Evolutionary conservation across 2,797 vertebrate species (phyloP).

Genomic region (Propithecus perrieri): DNA sequence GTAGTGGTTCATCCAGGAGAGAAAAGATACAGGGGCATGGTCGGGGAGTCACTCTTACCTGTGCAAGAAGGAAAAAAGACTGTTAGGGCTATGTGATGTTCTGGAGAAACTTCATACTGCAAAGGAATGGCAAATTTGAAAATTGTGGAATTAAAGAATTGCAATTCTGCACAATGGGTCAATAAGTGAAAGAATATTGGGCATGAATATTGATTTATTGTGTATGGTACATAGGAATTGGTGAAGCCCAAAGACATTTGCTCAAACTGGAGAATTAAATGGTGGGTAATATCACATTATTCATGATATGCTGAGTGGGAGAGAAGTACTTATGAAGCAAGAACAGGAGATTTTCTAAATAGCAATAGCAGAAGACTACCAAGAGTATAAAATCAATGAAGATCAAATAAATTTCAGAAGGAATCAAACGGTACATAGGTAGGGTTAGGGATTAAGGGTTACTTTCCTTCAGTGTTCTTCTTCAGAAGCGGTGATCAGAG

Average conservation of each 20-base stretch:
- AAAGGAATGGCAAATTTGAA: background rate
- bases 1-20: background rate
- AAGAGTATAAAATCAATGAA: background rate
- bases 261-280: background rate
- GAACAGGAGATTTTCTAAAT: background rate
- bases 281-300: background rate
- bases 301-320: background rate
- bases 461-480: background rate
- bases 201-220: background rate
- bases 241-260: background rate
- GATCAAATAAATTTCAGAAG: background rate
- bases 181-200: background rate
- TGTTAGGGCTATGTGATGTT: background rate
- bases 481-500: background rate
- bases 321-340: background rate
- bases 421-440: background rate
- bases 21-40: background rate
- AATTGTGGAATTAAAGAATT: background rate
- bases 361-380: background rate
- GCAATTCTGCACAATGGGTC: background rate
- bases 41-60: too few relatives aligned
- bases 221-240: rapidly evolving
- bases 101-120: background rate
- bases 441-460: background rate
- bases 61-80: background rate